These are phyloP conservation scores for Trichopria drosophilae DNA, from an alignment of 2,888 invertebrate species.

Conservation along the genomic window DNA sequence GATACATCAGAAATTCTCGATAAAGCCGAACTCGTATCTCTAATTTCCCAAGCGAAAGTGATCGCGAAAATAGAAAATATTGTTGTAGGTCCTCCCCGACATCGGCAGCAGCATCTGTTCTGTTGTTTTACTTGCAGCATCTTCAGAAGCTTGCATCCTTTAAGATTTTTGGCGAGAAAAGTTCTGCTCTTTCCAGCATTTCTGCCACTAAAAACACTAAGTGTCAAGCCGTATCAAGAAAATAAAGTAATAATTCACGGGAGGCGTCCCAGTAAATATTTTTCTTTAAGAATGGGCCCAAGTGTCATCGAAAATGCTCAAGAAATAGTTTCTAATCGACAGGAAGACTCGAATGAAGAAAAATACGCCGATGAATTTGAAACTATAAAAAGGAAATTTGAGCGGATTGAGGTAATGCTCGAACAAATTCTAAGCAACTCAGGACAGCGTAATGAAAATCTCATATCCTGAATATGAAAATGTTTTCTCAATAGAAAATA, in stretches of 20 bases:
- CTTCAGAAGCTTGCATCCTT: conserved; percentile 52
- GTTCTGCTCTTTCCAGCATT: conserved; percentile 72
- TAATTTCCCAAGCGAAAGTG: conserved; percentile 72
- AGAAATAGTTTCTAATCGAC: too few relatives aligned
- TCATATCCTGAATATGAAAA: too few relatives aligned
- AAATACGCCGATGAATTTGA: conserved; percentile 54
- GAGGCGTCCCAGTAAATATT: too few relatives aligned
- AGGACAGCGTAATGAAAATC: too few relatives aligned
- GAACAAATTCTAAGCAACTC: too few relatives aligned
- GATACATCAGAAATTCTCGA: conserved; percentile 79
- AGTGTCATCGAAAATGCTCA: too few relatives aligned
- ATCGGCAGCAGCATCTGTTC: conserved; percentile 47
- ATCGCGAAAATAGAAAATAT: conserved; percentile 76
- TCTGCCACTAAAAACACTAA: conserved; percentile 66
- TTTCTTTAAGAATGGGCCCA: too few relatives aligned
- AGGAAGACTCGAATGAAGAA: conserved; percentile 39
- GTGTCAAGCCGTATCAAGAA: conserved; percentile 67
- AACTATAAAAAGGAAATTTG: conserved; percentile 57
- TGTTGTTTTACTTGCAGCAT: conserved; percentile 53
- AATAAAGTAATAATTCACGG: conserved; percentile 39
- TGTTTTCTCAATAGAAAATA: too few relatives aligned
- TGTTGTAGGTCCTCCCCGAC: conserved; percentile 60
- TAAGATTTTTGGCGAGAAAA: conserved; percentile 59
- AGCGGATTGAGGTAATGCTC: conserved; percentile 32
- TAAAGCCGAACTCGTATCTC: conserved; percentile 77